Evolutionary conservation across 2,888 invertebrate species (phyloP).

Genomic region (Ectemnius lituratus): DNA sequence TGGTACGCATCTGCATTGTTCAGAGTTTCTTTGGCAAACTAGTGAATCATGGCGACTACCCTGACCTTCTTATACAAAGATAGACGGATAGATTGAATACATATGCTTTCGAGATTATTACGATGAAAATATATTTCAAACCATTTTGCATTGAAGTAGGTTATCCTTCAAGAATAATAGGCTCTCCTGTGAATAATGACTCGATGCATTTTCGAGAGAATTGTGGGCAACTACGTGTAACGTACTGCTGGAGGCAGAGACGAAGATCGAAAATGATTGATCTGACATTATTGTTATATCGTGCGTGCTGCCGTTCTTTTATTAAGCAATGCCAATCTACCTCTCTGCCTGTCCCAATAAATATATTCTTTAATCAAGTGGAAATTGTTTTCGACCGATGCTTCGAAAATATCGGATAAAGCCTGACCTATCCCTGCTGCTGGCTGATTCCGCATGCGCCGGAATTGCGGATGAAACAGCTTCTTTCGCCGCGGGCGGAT

Average conservation of each 20-base stretch:
- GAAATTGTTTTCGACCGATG: slow-evolving; percentile 35
- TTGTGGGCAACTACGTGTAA: slow-evolving; percentile 35
- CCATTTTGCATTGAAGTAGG: too few species aligned
- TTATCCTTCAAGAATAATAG: slow-evolving; percentile 1
- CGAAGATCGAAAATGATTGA: slow-evolving; percentile 55
- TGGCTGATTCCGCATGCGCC: background rate
- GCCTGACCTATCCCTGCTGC: slow-evolving; percentile 2
- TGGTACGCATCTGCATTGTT: too few species aligned
- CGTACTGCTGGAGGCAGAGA: slow-evolving; percentile 6
- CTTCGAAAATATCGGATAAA: slow-evolving; percentile 38
- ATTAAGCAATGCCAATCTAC: too few species aligned
- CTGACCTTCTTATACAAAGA: too few species aligned
- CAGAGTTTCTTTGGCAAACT: too few species aligned
- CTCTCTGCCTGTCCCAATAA: slow-evolving; percentile 4
- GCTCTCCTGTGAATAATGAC: slow-evolving; percentile 27
- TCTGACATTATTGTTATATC: slow-evolving; percentile 35
- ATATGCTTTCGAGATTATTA: too few species aligned
- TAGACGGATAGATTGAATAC: too few species aligned
- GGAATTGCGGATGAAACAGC: slow-evolving; percentile 11
- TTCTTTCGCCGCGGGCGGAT: background rate
- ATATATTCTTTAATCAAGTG: slow-evolving; percentile 7
- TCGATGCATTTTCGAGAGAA: slow-evolving; percentile 16
- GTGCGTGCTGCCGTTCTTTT: slow-evolving; percentile 2
- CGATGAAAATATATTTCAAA: too few species aligned
- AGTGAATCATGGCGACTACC: too few species aligned